phyloP scores from a whole-genome alignment of 2,888 invertebrate genomes.

The Microctonus hyperodae region DNA sequence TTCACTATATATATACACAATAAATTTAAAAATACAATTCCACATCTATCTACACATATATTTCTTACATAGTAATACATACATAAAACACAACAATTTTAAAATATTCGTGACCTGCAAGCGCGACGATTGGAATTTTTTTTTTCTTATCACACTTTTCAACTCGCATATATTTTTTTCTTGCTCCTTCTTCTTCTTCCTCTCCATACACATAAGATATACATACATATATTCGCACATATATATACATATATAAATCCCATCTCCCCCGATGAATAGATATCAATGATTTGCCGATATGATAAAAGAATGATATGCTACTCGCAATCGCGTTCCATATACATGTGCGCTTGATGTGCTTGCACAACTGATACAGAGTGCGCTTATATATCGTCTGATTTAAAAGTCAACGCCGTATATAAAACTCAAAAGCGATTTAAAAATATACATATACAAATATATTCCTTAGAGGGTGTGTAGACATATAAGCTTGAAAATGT shows the following conservation, averaged over 20 bases:
- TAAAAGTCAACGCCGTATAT: slow-evolving; percentile 18
- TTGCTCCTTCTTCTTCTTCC: slow-evolving; percentile 6
- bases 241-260: too few relatives aligned
- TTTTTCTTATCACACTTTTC: slow-evolving; percentile 31
- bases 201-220: too few relatives aligned
- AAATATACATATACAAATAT: slow-evolving; percentile 2
- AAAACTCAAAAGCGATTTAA: slow-evolving; percentile 14
- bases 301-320: slow-evolving; percentile 20
- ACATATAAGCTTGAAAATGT: slow-evolving; percentile 20
- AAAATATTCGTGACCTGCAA: slow-evolving; percentile 17
- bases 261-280: slow-evolving; percentile 4
- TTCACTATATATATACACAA: slow-evolving; percentile 2
- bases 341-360: neutral
- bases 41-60: too few relatives aligned
- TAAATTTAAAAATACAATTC: too few relatives aligned
- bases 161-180: slow-evolving; percentile 3
- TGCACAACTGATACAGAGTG: neutral
- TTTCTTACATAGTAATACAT: too few relatives aligned
- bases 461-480: neutral
- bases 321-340: neutral
- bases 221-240: too few relatives aligned
- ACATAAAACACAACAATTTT: neutral
- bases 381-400: slow-evolving; percentile 1
- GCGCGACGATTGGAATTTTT: slow-evolving; percentile 11
- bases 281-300: slow-evolving; percentile 21